phyloP scores from a whole-genome alignment of 2,888 invertebrate species.

The Clusia tigrina region DNA sequence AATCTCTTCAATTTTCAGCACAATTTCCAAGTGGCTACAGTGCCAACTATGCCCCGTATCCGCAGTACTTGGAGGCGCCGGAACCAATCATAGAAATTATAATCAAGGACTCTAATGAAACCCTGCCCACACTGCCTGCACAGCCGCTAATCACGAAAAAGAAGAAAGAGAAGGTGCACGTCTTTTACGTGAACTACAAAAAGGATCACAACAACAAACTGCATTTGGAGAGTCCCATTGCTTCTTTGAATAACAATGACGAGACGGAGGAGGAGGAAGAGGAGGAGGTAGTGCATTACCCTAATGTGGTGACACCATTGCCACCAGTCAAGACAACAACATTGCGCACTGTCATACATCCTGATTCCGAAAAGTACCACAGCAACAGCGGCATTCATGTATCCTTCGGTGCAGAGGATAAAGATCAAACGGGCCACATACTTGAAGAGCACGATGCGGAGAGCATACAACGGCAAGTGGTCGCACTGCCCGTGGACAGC shows the following conservation, averaged over 20 bases:
- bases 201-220: slow-evolving; percentile 81
- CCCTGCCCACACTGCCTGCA: slow-evolving; percentile 72
- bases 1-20: slow-evolving; percentile 38
- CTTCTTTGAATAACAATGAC: slow-evolving; percentile 76
- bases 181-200: slow-evolving; percentile 90
- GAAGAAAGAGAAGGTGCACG: slow-evolving; percentile 80
- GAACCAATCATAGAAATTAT: slow-evolving; percentile 93
- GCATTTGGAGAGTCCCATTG: slow-evolving; percentile 81
- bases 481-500: slow-evolving; percentile 64
- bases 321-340: slow-evolving; percentile 76
- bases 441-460: slow-evolving; percentile 69
- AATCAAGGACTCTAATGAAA: slow-evolving; percentile 87
- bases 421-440: slow-evolving; percentile 62
- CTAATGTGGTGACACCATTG: slow-evolving; percentile 67
- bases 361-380: slow-evolving; percentile 85
- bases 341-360: slow-evolving; percentile 82
- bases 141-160: slow-evolving; percentile 64
- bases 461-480: slow-evolving; percentile 72
- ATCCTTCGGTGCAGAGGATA: slow-evolving; percentile 77
- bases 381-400: slow-evolving; percentile 82
- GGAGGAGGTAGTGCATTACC: slow-evolving; percentile 65
- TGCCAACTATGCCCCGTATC: slow-evolving; percentile 60
- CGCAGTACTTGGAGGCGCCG: slow-evolving; percentile 76
- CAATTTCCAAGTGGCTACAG: slow-evolving; percentile 48
- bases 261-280: slow-evolving; percentile 66